These are phyloP conservation scores for Notothenia coriiceps DNA, from an alignment of 2,113 vertebrate species.

Conservation along the genomic window DNA sequence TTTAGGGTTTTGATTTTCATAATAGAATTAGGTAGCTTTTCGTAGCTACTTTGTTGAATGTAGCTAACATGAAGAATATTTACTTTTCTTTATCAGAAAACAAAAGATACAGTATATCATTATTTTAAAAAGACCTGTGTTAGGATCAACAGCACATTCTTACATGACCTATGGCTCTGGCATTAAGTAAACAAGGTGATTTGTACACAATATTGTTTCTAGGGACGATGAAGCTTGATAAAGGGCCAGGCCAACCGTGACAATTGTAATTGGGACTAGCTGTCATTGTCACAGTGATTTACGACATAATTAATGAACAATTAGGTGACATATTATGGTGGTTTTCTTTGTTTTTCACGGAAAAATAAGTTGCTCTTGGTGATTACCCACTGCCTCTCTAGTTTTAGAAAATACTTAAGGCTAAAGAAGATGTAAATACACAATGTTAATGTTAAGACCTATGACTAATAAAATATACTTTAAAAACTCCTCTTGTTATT, in stretches of 20 bases:
- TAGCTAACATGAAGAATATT: not conserved
- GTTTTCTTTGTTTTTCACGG: conserved; percentile 65
- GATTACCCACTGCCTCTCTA: not conserved
- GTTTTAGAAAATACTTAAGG: not conserved
- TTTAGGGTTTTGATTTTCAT: not conserved
- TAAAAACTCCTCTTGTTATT: not conserved
- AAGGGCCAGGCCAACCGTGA: conserved; percentile 67
- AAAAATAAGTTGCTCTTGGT: conserved; percentile 26
- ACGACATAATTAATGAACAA: conserved; percentile 92
- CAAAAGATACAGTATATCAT: not conserved
- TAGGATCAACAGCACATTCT: not conserved
- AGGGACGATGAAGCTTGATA: conserved; percentile 62
- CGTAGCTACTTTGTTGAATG: not conserved
- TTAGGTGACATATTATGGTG: conserved; percentile 84
- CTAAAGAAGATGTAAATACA: not conserved
- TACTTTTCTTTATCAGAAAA: not conserved
- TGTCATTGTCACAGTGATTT: conserved; percentile 91
- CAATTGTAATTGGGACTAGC: conserved; percentile 83
- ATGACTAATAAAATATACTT: not conserved
- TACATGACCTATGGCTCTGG: conserved; percentile 2
- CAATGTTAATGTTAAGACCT: not conserved
- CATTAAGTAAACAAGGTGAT: conserved; percentile 61
- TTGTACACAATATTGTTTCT: conserved; percentile 55
- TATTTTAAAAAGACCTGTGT: not conserved
- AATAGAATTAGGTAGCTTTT: not conserved